Conservation (phyloP, 2,797 vertebrate genomes). For the Stomatorhinus walkeri region DNA sequence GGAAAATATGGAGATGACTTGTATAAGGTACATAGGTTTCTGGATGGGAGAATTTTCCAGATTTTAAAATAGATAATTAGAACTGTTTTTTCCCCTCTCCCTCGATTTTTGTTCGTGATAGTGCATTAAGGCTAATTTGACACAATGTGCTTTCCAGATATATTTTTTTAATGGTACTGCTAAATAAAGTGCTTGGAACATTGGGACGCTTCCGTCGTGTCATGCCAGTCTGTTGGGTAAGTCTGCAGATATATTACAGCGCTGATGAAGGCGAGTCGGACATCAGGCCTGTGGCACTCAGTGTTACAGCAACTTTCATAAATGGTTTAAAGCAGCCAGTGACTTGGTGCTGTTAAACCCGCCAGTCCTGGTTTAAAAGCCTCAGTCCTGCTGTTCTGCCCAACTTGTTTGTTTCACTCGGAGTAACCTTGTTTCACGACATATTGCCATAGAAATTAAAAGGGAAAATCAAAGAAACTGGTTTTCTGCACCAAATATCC, state of each 20-base stretch:
- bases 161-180: conserved; percentile 33
- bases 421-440: background rate
- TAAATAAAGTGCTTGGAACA: conserved; percentile 21
- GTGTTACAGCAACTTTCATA: background rate
- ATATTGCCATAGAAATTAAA: background rate
- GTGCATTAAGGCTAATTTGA: conserved; percentile 10
- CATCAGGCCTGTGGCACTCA: background rate
- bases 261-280: background rate
- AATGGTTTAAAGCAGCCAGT: background rate
- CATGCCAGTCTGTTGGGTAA: background rate
- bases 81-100: background rate
- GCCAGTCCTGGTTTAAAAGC: background rate
- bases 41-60: background rate
- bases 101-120: background rate
- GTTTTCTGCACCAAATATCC: background rate
- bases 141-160: conserved; percentile 28
- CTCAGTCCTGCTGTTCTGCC: background rate
- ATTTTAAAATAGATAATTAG: background rate
- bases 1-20: background rate
- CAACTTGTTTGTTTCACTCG: background rate
- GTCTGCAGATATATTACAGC: background rate
- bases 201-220: background rate
- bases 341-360: background rate
- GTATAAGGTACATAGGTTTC: background rate
- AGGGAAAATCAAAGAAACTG: background rate